phyloP scores from a whole-genome alignment of 2,797 vertebrate genomes.

The Heterohyrax brucei region DNA sequence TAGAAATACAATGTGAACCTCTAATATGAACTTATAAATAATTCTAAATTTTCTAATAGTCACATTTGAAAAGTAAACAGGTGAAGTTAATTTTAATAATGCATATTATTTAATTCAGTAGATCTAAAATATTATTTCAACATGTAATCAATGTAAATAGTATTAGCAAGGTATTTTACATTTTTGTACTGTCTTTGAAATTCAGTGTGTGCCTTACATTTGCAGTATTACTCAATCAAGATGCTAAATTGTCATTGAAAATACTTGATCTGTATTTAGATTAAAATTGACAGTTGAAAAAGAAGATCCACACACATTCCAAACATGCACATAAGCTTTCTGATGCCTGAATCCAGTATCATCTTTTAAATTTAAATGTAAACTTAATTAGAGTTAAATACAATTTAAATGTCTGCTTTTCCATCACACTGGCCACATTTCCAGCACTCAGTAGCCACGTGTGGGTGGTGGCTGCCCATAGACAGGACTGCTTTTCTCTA shows the following conservation, averaged over 20 bases:
- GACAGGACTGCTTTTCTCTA: neutral
- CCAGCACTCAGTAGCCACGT: neutral
- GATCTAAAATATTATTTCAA: conserved; percentile 29
- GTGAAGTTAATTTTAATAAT: neutral
- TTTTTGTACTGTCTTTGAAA: conserved; percentile 45
- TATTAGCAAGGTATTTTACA: neutral
- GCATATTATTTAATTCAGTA: neutral
- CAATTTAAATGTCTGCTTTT: neutral
- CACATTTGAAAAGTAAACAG: conserved; percentile 21
- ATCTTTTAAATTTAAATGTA: conserved; percentile 49
- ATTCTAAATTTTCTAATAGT: conserved; percentile 25
- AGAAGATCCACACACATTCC: conserved; percentile 5
- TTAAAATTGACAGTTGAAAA: conserved; percentile 41
- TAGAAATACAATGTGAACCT: conserved; percentile 49
- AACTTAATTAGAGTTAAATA: conserved; percentile 34
- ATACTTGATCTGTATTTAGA: neutral
- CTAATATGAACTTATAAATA: neutral
- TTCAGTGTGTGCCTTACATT: neutral
- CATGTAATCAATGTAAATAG: neutral
- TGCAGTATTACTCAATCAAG: neutral
- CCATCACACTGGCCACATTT: neutral
- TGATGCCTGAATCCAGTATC: neutral
- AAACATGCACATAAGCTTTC: neutral
- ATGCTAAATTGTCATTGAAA: neutral
- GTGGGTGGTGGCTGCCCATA: neutral